Evolutionary conservation across 2,888 invertebrate genomes (phyloP).

Genomic region (Phania funesta): DNA sequence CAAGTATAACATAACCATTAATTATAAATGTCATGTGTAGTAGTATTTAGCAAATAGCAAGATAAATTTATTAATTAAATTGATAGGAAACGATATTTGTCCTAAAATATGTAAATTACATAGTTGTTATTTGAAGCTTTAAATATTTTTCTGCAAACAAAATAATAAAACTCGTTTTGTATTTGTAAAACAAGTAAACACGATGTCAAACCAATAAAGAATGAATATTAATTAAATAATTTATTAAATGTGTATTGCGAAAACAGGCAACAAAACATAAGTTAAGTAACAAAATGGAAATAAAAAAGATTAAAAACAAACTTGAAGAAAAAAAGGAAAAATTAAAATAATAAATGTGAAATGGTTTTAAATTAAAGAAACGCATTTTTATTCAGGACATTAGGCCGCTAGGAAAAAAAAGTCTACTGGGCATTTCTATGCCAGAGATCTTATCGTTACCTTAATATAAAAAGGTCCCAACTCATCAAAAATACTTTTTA

Average conservation of each 20-base stretch:
- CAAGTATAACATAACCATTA: background rate
- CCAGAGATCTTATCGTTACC: no score
- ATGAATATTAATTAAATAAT: constrained; percentile 21
- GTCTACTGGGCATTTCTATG: no score
- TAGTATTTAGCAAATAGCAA: background rate
- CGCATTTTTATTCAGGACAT: no score
- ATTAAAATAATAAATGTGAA: constrained; percentile 58
- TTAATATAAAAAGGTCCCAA: no score
- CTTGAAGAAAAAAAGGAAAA: constrained; percentile 18
- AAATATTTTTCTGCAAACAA: background rate
- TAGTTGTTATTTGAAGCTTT: constrained; percentile 50
- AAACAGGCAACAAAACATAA: background rate
- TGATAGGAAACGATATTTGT: background rate
- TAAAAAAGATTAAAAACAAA: constrained; percentile 4
- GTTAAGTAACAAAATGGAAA: background rate
- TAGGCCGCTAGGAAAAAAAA: no score
- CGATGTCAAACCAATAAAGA: constrained; percentile 20
- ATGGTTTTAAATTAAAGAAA: constrained; percentile 54
- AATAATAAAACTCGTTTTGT: constrained; percentile 19
- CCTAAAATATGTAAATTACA: background rate
- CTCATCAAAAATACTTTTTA: no score
- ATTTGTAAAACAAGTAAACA: constrained; percentile 23
- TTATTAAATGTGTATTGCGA: constrained; percentile 35
- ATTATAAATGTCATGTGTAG: background rate
- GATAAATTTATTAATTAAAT: background rate